These are phyloP conservation scores for Drosophila lini DNA, from an alignment of 1,140 invertebrate species.

Conservation along the genomic window DNA sequence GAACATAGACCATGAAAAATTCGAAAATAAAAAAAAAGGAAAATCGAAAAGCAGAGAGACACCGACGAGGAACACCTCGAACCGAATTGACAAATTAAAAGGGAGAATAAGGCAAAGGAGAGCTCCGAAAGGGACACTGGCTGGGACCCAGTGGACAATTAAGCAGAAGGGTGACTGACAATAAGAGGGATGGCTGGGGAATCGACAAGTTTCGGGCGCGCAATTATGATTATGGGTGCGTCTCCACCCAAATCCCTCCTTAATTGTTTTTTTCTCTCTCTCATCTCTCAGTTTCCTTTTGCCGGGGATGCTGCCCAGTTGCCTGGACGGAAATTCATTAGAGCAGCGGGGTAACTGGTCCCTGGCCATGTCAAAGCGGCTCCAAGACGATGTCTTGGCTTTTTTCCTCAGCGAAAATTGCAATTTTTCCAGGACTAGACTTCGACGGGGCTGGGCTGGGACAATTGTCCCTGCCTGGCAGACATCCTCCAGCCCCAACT, in stretches of 20 bases:
- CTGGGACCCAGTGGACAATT: conserved; percentile 61
- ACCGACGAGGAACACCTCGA: conserved; percentile 15
- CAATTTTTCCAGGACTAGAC: conserved; percentile 66
- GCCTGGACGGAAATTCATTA: conserved; percentile 81
- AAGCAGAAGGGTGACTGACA: conserved; percentile 67
- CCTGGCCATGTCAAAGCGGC: conserved; percentile 74
- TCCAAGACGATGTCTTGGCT: conserved; percentile 76
- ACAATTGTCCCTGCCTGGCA: conserved; percentile 70
- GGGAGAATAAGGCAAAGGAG: conserved; percentile 38
- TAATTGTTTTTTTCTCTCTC: conserved; percentile 73
- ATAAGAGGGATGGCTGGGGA: conserved; percentile 49
- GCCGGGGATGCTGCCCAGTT: conserved; percentile 65
- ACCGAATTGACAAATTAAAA: conserved; percentile 80
- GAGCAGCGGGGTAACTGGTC: conserved; percentile 56
- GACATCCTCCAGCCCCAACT: conserved; percentile 6
- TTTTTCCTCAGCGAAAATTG: conserved; percentile 74
- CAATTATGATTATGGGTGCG: conserved; percentile 81
- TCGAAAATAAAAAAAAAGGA: neutral
- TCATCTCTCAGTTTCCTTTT: conserved; percentile 22
- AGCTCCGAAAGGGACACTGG: conserved; percentile 52
- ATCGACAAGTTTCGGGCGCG: conserved; percentile 70
- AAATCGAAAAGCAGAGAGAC: conserved; percentile 11
- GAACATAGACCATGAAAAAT: conserved; percentile 8
- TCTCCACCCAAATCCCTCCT: conserved; percentile 51
- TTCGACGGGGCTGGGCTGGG: conserved; percentile 34